Conservation (phyloP, 2,888 invertebrate species). For the Pheosia gnoma region DNA sequence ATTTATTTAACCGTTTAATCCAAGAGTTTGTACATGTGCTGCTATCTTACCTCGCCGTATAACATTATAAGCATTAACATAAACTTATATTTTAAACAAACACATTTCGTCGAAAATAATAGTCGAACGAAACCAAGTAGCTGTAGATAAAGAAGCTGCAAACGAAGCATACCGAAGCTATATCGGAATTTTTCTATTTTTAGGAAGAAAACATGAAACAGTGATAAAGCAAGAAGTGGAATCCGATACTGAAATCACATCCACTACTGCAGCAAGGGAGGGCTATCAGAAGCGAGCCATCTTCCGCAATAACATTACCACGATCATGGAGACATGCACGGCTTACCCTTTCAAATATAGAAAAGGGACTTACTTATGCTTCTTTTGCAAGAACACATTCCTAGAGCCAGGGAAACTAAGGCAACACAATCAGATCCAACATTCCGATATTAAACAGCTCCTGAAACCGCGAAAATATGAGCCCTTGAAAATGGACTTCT, state of each 20-base stretch:
- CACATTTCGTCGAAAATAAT: not conserved
- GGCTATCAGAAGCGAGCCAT: constrained; percentile 62
- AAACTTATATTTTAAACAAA: no score
- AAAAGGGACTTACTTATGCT: constrained; percentile 73
- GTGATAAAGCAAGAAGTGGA: constrained; percentile 60
- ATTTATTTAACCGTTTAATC: no score
- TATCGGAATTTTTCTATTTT: constrained; percentile 80
- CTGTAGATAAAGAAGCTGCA: constrained; percentile 2
- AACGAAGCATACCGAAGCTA: constrained; percentile 43
- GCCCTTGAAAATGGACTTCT: constrained; percentile 75
- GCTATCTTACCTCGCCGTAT: no score
- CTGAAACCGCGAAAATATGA: constrained; percentile 73
- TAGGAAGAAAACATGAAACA: constrained; percentile 73
- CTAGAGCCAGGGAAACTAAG: constrained; percentile 72
- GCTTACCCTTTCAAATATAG: constrained; percentile 78
- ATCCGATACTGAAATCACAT: constrained; percentile 45
- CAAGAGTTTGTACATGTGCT: no score
- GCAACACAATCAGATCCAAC: constrained; percentile 61
- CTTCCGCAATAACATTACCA: constrained; percentile 70
- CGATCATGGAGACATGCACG: constrained; percentile 67
- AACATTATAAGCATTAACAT: no score
- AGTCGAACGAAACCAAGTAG: not conserved
- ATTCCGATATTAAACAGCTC: constrained; percentile 54
- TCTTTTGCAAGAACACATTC: constrained; percentile 70
- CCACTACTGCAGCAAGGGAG: constrained; percentile 30